Conservation (phyloP, 2,888 invertebrate genomes). For the Drosophila subquinaria region DNA sequence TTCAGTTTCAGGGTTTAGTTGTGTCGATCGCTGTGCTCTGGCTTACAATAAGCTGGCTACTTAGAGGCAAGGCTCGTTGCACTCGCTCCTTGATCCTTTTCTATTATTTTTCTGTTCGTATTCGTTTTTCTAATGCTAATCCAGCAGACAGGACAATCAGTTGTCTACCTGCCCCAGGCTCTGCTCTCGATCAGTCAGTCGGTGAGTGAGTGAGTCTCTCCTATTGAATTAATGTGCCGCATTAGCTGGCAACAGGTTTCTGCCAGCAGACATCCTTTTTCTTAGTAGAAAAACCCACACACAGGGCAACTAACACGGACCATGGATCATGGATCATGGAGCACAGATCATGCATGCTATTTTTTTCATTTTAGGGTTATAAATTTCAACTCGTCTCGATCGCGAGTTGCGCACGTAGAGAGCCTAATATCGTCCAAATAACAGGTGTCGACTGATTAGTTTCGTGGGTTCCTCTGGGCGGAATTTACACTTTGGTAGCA, state of each 20-base stretch:
- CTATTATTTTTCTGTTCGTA: conserved; percentile 1
- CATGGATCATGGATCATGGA: neutral
- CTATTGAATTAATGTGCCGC: conserved; percentile 74
- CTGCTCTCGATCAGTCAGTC: conserved; percentile 44
- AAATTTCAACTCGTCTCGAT: conserved; percentile 14
- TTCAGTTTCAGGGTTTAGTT: conserved; percentile 1
- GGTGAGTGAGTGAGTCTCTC: conserved; percentile 47
- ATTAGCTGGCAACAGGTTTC: conserved; percentile 72
- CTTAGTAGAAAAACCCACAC: conserved; percentile 41
- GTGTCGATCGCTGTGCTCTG: conserved; percentile 23
- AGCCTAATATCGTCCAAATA: conserved; percentile 69
- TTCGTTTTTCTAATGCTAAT: conserved; percentile 65
- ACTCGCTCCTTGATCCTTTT: conserved; percentile 42
- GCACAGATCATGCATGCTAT: conserved; percentile 17
- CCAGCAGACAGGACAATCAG: conserved; percentile 52
- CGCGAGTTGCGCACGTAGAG: conserved; percentile 54
- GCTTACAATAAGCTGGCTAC: conserved; percentile 60
- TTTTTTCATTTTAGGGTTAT: conserved; percentile 35
- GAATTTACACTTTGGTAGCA: conserved; percentile 18
- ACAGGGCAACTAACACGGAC: conserved; percentile 15
- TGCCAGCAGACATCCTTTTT: conserved; percentile 45
- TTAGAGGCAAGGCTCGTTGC: conserved; percentile 41
- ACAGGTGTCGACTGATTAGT: conserved; percentile 78
- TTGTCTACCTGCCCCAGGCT: conserved; percentile 52
- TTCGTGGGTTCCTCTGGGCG: conserved; percentile 36